Evolutionary conservation across 92 coral and sea anemone species (phyloP), one percentile per base, ranked within the genome.

Genomic region (Parazoanthus darwini): DNA sequence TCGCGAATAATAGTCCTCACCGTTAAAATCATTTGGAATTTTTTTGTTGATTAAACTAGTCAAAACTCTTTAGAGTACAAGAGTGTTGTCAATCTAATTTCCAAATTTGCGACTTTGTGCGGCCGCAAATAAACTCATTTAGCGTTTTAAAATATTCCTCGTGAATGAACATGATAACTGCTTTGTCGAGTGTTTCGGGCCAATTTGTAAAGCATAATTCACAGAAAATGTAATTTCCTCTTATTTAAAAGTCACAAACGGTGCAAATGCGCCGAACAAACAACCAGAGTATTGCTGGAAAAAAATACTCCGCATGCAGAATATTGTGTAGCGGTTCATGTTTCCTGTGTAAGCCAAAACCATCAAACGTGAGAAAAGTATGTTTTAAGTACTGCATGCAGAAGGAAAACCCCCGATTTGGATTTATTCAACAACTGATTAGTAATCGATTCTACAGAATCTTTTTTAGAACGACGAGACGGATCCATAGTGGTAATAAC

Each of bases 211-310:
- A 18, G 51, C 11, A 8, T 76, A 76, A 76, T 76, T 37, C 25
- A 8, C 80, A 42, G 48, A 76, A 76, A 74, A 39, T 76, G 80
- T n/a, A 76, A 76, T 76, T 76, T 76, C 80, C 54, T 63, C 70
- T 23, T 39, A 20, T 76, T 76, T 9, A 22, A 48, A 7, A 48
- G 37, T 5, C 80, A 18, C 43, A 76, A 20, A 76, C 26, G 38
- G 35, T 76, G 80, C 48, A 44, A 2, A 11, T n/a, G 25, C 43
- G 22, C n/a, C 35, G 43, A 76, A 6, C 29, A 76, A 50, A 76
- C 35, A 63, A 13, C 68, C 20, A 48, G 51, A 18, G 8, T 18
- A 20, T 63, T 63, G 26, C 70, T 63, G 25, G 70, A 22, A 37
- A 22, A 37, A 42, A 76, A 37, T 18, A 8, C 2, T 37, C 18